Percentiles rank a stretch among this genome's conserved stretches.
Conservation (phyloP, 2,888 invertebrate species). For the Creontiades dilutus region DNA sequence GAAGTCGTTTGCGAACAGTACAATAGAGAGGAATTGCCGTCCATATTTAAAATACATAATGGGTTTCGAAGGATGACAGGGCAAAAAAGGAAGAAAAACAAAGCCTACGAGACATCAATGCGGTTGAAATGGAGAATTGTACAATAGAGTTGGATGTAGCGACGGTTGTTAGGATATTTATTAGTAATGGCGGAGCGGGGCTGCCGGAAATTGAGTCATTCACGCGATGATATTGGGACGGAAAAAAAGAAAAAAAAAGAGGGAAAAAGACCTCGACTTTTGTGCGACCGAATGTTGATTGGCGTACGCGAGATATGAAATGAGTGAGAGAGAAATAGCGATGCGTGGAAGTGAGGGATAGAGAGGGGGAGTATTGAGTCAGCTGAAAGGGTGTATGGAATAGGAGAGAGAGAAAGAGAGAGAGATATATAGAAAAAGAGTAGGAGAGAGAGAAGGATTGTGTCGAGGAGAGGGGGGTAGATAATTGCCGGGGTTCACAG, state of each 20-base stretch:
- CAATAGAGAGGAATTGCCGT: no score
- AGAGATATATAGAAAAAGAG: neutral
- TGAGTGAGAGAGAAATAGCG: no score
- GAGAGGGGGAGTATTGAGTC: no score
- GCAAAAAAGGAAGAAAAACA: no score
- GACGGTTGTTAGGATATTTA: neutral
- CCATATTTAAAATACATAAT: no score
- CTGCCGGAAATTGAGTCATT: slow-evolving; percentile 45
- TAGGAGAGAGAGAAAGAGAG: neutral
- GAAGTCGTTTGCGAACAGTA: no score
- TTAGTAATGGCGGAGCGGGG: slow-evolving; percentile 10
- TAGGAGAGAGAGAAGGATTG: no score
- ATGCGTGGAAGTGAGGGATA: no score
- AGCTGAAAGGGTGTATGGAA: no score
- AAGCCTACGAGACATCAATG: no score
- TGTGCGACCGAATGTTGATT: slow-evolving; percentile 6
- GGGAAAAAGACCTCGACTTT: neutral
- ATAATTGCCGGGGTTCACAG: slow-evolving; percentile 38
- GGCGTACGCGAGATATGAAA: neutral
- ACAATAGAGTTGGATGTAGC: neutral
- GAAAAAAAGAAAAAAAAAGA: neutral
- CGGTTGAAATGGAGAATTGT: no score
- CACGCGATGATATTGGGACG: slow-evolving; percentile 44
- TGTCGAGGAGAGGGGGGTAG: neutral
- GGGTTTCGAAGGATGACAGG: no score